Evolutionary conservation across 2,113 vertebrate genomes (phyloP), one percentile per base, ranked within the genome.

Genomic region (Notothenia coriiceps): DNA sequence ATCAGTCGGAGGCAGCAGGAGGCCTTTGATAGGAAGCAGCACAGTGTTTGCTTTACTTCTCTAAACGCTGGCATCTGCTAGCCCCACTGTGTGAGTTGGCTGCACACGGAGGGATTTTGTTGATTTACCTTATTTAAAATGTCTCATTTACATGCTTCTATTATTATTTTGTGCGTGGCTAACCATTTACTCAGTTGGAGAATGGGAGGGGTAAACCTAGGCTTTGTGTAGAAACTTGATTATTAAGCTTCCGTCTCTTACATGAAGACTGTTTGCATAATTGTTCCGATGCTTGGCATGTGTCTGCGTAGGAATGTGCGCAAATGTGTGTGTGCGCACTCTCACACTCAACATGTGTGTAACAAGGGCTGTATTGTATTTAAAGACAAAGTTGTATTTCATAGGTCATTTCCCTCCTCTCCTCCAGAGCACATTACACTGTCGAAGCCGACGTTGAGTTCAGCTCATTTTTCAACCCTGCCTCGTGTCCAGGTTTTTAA

Each of bases 401-500:
- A 88, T 83, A 80, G 88, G 84, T 91, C 86, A 86, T 77, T 87
- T 86, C 86, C 85, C 83, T 67, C 55, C 56, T 20, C 71, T 79
- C 78, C 72, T 44, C 62, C 77, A 62, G 66, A 83, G 80, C 67
- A 46, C 85, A n/a, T 68, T 72, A 22, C 13, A 44, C n/a, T 40
- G 35, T 8, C 35, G 35, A 40, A 86, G 84, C 82, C 55, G 6
- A 81, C 85, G 87, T 82, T 86, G 91, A 92, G 80, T 90, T 84
- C 79, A 90, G 83, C 89, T 94, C 89, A 93, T 93, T 94, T 93
- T 90, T 93, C 91, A 90, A 83, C 64, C 64, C 83, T 51, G 87
- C 74, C 78, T 85, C 80, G 20, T 86, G 90, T 92, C 80, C 86
- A 84, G 76, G 83, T 89, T 94, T 94, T 93, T 93, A 94, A 94